phyloP scores from a whole-genome alignment of 2,797 vertebrate genomes.

The Gallinago solitaria region DNA sequence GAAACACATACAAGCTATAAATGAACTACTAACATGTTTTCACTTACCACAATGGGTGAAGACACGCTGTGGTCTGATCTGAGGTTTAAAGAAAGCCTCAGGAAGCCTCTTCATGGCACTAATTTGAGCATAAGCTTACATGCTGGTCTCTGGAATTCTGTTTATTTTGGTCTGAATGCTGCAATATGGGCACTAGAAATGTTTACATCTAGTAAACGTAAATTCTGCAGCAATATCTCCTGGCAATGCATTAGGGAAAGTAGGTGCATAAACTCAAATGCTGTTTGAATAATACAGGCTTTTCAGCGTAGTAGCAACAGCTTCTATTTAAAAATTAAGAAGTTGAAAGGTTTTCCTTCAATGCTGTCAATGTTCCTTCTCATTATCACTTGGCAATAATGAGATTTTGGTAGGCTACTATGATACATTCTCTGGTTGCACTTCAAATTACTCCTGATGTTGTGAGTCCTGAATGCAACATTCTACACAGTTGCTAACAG shows the following conservation, averaged over 20 bases:
- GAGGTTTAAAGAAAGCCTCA: conserved; percentile 61
- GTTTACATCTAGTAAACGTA: conserved; percentile 42
- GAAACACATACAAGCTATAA: conserved; percentile 35
- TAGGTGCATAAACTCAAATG: neutral
- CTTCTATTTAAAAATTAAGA: neutral
- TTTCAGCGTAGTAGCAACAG: neutral
- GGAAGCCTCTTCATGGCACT: conserved; percentile 31
- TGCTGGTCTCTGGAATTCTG: conserved; percentile 26
- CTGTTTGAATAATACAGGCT: neutral
- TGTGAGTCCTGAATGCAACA: neutral
- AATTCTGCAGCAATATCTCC: conserved; percentile 24
- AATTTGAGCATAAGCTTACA: conserved; percentile 45
- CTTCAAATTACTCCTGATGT: neutral
- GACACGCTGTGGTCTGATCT: conserved; percentile 57
- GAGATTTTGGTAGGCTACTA: neutral
- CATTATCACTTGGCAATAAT: neutral
- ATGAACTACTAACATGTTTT: conserved; percentile 31
- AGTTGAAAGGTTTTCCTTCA: neutral
- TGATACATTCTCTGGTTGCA: neutral
- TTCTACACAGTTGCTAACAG: neutral
- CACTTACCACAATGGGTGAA: conserved; percentile 49
- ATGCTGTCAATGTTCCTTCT: neutral
- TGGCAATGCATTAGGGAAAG: neutral
- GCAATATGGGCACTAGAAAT: conserved; percentile 24
- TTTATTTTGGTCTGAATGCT: conserved; percentile 54